A percentile compares a stretch with the other conserved stretches of the same genome.
Evolutionary conservation across 2,113 vertebrate species (phyloP).

Genomic region (Gobiocypris rarus): DNA sequence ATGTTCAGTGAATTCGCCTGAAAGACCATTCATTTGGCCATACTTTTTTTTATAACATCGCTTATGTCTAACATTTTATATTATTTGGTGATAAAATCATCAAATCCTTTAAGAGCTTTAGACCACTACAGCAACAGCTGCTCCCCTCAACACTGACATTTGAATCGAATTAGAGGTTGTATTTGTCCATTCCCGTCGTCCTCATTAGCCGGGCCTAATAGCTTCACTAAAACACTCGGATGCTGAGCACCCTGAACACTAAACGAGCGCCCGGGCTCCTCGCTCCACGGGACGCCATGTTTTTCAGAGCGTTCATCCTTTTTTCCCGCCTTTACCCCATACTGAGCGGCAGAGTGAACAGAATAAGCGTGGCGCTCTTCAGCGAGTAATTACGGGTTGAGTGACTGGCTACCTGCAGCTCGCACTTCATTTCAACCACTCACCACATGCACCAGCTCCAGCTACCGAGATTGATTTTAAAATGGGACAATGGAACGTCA

Average conservation of each 20-base stretch:
- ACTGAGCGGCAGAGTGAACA: constrained; percentile 75
- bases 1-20: constrained; percentile 1
- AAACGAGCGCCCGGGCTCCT: constrained; percentile 72
- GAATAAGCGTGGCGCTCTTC: constrained; percentile 75
- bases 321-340: constrained; percentile 73
- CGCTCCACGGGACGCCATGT: constrained; percentile 72
- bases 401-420: constrained; percentile 80
- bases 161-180: constrained; percentile 71
- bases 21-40: constrained; percentile 11
- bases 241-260: constrained; percentile 60
- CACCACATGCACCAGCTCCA: constrained; percentile 38
- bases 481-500: constrained; percentile 60
- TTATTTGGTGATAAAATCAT: constrained; percentile 49
- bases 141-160: constrained; percentile 73
- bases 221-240: constrained; percentile 64
- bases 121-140: constrained; percentile 60
- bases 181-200: constrained; percentile 69
- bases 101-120: constrained; percentile 58
- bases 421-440: constrained; percentile 59
- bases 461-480: constrained; percentile 64
- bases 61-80: constrained; percentile 47
- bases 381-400: constrained; percentile 76
- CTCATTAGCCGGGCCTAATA: constrained; percentile 76
- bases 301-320: constrained; percentile 68
- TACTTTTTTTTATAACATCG: constrained; percentile 30